Base-by-base conservation (phyloP, 2,888 invertebrate genomes). In the Tricholauxania praeusta region DNA sequence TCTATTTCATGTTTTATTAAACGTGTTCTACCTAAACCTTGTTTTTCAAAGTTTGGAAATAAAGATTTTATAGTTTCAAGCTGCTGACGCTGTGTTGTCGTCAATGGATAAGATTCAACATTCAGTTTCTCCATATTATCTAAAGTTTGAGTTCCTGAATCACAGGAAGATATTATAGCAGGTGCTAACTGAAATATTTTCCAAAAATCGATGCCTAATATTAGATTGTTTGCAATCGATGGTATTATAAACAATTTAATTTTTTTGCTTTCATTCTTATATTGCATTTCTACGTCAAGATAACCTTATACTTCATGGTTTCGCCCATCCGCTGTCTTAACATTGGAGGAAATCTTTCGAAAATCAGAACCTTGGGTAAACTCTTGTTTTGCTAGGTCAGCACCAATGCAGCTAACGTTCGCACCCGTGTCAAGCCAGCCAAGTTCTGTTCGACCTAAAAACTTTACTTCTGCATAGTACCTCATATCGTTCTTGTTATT, bases 1-100 rank as follows among this genome's bases (percentile, higher is more conserved):
- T 77, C 75, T 39, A 78, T 78, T 7, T 48, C 12, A 60, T 78
- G 77, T 60, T 51, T 39, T 22, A 73, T 62, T 7, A 74, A 39
- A 0, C 53, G n/a, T 7, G 75, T 79, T 67, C 69, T 73, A 0
- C 76, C 76, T 1, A 77, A 19, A 0, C 74, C 72, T 52, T 72
- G 19, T 5, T 57, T 47, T 59, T 69, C 65, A 57, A 57, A 57
- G 19, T 22, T 57, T 19, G 19, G 19, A 57, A 19, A 57, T 19
- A 57, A 55, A 12, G 57, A 57, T 19, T 17, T 57, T 19, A 57
- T 22, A 1, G 12, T 7, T 22, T 57, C 57, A 5, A 57, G n/a
- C 12, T 57, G 57, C 3, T 57, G 57, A 19, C 19, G n/a, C 19
- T 57, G 12, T 2, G 19, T 7, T 8, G 5, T 12, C 12, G 57